Evolutionary conservation across 1,140 invertebrate species (phyloP).

Genomic region (Chrysopa pallens): DNA sequence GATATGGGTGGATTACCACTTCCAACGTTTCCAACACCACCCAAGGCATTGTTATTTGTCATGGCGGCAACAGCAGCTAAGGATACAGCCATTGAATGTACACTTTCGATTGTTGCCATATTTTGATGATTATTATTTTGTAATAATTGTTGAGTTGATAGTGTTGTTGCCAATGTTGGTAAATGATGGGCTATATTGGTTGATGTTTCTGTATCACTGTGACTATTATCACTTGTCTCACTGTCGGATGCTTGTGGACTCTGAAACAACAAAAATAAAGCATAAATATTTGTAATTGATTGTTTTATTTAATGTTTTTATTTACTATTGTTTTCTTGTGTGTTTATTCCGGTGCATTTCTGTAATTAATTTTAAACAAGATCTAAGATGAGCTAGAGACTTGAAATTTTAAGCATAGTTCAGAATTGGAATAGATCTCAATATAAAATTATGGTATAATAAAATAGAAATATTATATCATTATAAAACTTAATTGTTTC

Average conservation of each 20-base stretch:
- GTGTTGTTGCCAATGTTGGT: constrained; percentile 11
- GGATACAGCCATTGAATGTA: constrained; percentile 38
- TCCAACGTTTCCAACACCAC: constrained; percentile 9
- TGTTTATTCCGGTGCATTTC: too few species aligned
- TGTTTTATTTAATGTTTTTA: too few species aligned
- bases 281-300: background rate
- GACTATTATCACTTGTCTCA: constrained; percentile 30
- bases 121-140: constrained; percentile 10
- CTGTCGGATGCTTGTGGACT: constrained; percentile 37
- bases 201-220: constrained; percentile 24
- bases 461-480: too few species aligned
- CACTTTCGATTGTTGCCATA: constrained; percentile 28
- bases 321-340: too few species aligned
- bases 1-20: constrained; percentile 12
- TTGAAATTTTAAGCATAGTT: too few species aligned
- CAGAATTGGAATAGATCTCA: too few species aligned
- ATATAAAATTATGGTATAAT: too few species aligned
- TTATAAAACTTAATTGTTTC: too few species aligned
- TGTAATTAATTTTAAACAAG: too few species aligned
- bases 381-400: too few species aligned
- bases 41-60: constrained; percentile 23
- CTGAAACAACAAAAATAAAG: constrained; percentile 20
- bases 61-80: constrained; percentile 41
- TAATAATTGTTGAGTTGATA: constrained; percentile 22
- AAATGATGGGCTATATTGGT: constrained; percentile 3